Evolutionary conservation across 1,140 invertebrate genomes (phyloP).

Genomic region (Aphidius gifuensis): DNA sequence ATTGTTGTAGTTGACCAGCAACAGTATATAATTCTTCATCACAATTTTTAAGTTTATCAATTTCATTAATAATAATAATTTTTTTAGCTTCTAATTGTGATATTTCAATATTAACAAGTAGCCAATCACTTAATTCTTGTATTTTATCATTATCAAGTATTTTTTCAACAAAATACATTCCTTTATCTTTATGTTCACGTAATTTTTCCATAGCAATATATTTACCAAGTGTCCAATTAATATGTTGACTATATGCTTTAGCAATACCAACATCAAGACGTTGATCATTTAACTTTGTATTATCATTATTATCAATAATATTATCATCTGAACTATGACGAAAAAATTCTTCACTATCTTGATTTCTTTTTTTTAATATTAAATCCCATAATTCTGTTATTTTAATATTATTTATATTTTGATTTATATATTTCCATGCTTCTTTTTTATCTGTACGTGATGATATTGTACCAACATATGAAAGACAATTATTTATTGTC

Average conservation of each 20-base stretch:
- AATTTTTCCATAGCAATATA: conserved; percentile 28
- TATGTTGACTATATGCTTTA: conserved; percentile 36
- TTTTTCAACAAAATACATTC: background rate
- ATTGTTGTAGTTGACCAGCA: background rate
- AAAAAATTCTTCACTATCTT: conserved; percentile 37
- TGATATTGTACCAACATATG: conserved; percentile 37
- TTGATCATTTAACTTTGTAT: conserved; percentile 13
- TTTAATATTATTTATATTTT: conserved; percentile 34
- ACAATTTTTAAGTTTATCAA: conserved; percentile 11
- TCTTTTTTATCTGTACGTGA: conserved; percentile 39
- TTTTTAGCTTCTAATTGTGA: background rate
- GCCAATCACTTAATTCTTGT: background rate
- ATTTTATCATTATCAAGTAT: background rate
- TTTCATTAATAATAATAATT: background rate
- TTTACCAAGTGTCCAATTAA: conserved; percentile 32
- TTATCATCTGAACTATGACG: background rate
- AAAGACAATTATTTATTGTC: conserved; percentile 36
- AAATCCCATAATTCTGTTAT: conserved; percentile 40
- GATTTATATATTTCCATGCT: conserved; percentile 36
- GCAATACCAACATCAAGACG: conserved; percentile 36
- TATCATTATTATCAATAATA: conserved; percentile 4
- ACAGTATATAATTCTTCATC: conserved; percentile 8
- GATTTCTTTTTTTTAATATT: conserved; percentile 36
- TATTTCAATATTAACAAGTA: background rate
- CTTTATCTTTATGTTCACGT: conserved; percentile 27